Percentiles rank a stretch among this genome's conserved stretches.
Conservation (phyloP, 2,113 vertebrate species). For the Camelus dromedarius region DNA sequence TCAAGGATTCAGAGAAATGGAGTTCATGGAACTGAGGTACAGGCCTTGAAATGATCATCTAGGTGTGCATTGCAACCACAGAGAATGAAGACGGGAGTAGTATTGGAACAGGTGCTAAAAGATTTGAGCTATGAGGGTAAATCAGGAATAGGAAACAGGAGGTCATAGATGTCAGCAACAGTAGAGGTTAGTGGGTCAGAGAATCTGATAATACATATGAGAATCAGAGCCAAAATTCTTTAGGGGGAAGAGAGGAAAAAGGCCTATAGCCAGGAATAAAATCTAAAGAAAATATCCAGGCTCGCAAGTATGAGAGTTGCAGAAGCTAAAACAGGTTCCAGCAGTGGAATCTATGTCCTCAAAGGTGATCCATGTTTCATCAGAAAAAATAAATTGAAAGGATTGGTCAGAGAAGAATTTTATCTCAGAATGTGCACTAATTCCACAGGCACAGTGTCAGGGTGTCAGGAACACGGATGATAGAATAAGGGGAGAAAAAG, state of each 20-base stretch:
- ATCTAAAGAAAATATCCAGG: background rate
- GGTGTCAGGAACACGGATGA: background rate
- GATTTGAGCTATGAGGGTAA: rapidly evolving
- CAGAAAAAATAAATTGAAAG: background rate
- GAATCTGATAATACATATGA: background rate
- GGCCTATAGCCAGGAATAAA: background rate
- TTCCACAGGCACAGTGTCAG: background rate
- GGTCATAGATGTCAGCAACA: background rate
- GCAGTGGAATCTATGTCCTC: background rate
- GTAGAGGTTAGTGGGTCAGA: background rate
- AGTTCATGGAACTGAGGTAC: background rate
- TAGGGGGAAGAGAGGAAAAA: background rate
- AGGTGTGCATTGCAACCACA: background rate
- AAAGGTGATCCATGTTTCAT: background rate
- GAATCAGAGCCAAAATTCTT: background rate
- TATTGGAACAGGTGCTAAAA: background rate
- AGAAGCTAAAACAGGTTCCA: background rate
- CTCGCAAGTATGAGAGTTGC: background rate
- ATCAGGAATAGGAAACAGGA: background rate
- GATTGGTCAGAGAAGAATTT: background rate
- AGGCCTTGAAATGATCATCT: background rate
- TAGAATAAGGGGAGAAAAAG: background rate
- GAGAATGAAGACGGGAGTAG: background rate
- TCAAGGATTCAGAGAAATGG: background rate
- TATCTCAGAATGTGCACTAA: background rate